A percentile compares a stretch with the other conserved stretches of the same genome.
Evolutionary conservation across 2,888 invertebrate genomes (phyloP).

Genomic region (Entomobrya multifasciata): DNA sequence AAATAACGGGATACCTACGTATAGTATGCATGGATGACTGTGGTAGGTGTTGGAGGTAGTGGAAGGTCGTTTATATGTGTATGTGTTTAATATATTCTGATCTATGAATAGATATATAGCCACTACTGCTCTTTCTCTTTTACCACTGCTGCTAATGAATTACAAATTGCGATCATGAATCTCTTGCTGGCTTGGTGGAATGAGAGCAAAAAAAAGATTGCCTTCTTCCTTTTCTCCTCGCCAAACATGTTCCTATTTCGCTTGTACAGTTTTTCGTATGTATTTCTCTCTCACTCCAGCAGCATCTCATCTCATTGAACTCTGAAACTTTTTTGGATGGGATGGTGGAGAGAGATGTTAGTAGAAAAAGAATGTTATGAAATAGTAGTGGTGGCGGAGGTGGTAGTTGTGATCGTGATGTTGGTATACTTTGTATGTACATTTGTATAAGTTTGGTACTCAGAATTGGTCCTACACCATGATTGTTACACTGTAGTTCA

Average conservation of each 20-base stretch:
- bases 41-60: too few species aligned
- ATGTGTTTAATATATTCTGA: neutral
- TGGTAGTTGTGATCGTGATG: neutral
- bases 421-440: neutral
- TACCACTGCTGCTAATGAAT: constrained; percentile 65
- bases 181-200: constrained; percentile 48
- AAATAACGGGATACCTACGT: neutral
- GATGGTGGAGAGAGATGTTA: too few species aligned
- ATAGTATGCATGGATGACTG: constrained; percentile 1
- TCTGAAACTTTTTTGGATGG: constrained; percentile 14
- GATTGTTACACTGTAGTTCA: too few species aligned
- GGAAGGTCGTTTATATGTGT: constrained; percentile 3
- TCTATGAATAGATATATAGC: neutral
- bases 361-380: too few species aligned
- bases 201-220: constrained; percentile 61
- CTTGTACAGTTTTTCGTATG: constrained; percentile 11
- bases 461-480: neutral
- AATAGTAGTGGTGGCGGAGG: neutral
- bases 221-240: constrained; percentile 47
- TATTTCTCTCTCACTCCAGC: too few species aligned
- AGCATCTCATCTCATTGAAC: constrained; percentile 16
- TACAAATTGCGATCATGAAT: constrained; percentile 74
- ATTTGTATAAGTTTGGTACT: neutral
- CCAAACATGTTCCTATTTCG: constrained; percentile 29
- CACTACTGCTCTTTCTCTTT: constrained; percentile 15